Evolutionary conservation across 2,797 vertebrate genomes (phyloP).

Genomic region (Zalophus californianus): DNA sequence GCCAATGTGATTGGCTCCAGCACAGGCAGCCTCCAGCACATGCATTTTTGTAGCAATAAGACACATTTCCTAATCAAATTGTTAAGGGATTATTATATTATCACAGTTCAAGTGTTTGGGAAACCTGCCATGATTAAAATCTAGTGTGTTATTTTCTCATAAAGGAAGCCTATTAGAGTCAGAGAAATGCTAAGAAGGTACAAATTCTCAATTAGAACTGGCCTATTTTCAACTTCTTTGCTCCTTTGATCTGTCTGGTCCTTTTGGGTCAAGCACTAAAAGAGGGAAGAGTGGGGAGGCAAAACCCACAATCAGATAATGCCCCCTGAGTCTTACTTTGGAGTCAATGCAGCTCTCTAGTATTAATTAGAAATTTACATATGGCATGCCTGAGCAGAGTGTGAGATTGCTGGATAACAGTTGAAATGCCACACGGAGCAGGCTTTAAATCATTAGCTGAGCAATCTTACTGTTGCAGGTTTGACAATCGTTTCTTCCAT

Average conservation of each 20-base stretch:
- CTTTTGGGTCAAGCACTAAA: background rate
- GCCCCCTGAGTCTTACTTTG: background rate
- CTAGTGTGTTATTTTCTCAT: background rate
- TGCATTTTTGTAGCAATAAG: background rate
- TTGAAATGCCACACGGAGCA: background rate
- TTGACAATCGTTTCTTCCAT: background rate
- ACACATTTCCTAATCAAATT: background rate
- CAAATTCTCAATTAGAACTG: background rate
- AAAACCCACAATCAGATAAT: background rate
- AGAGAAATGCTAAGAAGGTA: background rate
- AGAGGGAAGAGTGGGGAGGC: background rate
- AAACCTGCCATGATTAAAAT: conserved; percentile 26
- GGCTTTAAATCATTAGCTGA: background rate
- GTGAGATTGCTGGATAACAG: background rate
- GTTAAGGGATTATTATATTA: background rate
- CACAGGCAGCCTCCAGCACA: background rate
- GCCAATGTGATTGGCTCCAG: no score
- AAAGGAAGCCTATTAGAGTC: background rate
- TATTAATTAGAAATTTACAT: background rate
- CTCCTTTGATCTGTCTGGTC: background rate
- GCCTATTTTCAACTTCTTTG: background rate
- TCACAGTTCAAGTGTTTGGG: conserved; percentile 10
- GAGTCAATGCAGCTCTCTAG: background rate
- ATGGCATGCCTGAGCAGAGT: background rate
- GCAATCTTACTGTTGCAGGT: background rate